Base-by-base conservation (phyloP, 2,888 invertebrate species). In the Harmothoe impar region DNA sequence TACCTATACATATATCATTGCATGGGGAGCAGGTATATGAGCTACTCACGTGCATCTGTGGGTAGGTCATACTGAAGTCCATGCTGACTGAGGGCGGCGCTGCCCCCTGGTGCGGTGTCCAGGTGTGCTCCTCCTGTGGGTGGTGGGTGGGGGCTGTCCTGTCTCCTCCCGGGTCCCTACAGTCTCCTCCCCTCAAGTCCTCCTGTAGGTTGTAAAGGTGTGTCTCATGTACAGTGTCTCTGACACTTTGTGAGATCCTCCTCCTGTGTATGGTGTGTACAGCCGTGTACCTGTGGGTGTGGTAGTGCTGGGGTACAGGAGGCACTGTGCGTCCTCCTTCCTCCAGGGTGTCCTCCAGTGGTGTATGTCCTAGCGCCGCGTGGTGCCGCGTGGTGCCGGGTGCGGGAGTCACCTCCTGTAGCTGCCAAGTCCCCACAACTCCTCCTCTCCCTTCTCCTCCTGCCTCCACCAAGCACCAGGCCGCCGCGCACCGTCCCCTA, bases 41-140 rank as follows among this genome's bases (percentile, higher is more conserved):
- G 43, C 10, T 29, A 86, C 86, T 86, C 33, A 86, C 86, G 86
- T 86, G 86, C 86, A 86, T 86, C 86, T 86, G 86, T 15, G 86
- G 86, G 86, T 86, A 86, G 52, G 86, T 54, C 52, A 86, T 56
- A 31, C 86, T 86, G 86, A 86, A 86, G 31, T 86, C 86, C 86
- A 86, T 86, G 86, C 20, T 43, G 81, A 15, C 12, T 25, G 43
- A 7, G 1, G n/a, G 25, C 29, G 72, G 43, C 17, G 72, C 25
- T 29, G 29, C 5, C 43, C 3, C 43, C 81, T 33, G 81, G 15
- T 33, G 43, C 7, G 33, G 17, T 15, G 5, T 33, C 81, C 33
- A 15, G 72, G 35, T 35, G 35, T 1, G 33, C 81, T 33, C 20
- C 43, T 43, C 35, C 43, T 81, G 81, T 15, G 5, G 31, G 43